Percentiles rank a stretch among this genome's conserved stretches.
Evolutionary conservation across 2,888 invertebrate species (phyloP).

Genomic region (Mesochorus sp.): DNA sequence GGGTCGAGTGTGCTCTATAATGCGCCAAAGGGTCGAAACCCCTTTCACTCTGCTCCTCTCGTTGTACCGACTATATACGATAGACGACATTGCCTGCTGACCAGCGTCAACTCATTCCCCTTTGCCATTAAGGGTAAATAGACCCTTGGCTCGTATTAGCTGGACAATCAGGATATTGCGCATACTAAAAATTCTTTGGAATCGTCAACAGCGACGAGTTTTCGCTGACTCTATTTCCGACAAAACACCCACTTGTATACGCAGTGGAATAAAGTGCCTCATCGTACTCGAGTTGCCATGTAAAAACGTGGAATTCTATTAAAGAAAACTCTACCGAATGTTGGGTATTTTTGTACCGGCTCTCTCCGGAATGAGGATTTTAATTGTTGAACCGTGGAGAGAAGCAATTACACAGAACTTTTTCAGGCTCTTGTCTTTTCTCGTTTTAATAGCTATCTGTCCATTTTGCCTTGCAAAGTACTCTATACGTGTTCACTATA

Average conservation of each 20-base stretch:
- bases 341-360: constrained; percentile 41
- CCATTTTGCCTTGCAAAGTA: background rate
- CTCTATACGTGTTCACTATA: too few relatives aligned
- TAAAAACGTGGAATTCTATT: constrained; percentile 50
- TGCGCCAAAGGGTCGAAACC: constrained; percentile 47
- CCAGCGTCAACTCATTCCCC: constrained; percentile 32
- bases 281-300: background rate
- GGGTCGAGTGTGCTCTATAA: constrained; percentile 35
- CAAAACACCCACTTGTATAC: background rate
- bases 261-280: background rate
- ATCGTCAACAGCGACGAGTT: background rate
- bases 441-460: background rate
- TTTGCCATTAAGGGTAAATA: background rate
- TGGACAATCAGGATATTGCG: constrained; percentile 12
- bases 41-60: constrained; percentile 12
- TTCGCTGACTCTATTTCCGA: background rate
- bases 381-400: constrained; percentile 50
- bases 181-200: constrained; percentile 15
- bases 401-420: constrained; percentile 57
- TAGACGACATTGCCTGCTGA: constrained; percentile 39
- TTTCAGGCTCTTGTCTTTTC: constrained; percentile 20
- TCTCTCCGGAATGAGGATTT: constrained; percentile 55
- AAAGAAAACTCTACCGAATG: constrained; percentile 43
- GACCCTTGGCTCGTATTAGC: background rate
- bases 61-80: background rate